These are phyloP conservation scores for Musca vetustissima DNA, from an alignment of 1,140 invertebrate genomes.

Conservation along the genomic window DNA sequence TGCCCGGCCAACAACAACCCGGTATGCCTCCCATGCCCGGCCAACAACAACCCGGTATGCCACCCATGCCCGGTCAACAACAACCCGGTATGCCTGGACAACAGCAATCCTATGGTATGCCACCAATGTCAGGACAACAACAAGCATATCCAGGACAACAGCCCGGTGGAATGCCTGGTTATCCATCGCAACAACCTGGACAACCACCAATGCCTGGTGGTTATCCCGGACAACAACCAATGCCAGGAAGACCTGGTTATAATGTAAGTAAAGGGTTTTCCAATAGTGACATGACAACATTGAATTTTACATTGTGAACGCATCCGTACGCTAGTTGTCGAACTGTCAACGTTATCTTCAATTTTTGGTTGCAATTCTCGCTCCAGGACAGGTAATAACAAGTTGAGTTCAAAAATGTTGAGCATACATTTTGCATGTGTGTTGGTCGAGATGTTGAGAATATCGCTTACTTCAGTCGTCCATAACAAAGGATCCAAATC, in stretches of 20 bases:
- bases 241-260: constrained; percentile 28
- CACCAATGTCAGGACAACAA: constrained; percentile 37
- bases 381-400: too few species aligned
- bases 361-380: too few species aligned
- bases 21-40: constrained; percentile 30
- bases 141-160: constrained; percentile 40
- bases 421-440: too few species aligned
- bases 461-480: too few species aligned
- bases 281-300: too few species aligned
- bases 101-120: constrained; percentile 38
- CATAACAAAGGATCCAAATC: too few species aligned
- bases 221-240: constrained; percentile 34
- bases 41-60: constrained; percentile 31
- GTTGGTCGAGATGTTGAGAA: too few species aligned
- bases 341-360: too few species aligned
- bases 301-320: too few species aligned
- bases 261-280: constrained; percentile 32
- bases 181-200: constrained; percentile 35
- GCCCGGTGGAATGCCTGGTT: constrained; percentile 34
- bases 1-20: constrained; percentile 37
- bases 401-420: too few species aligned
- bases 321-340: too few species aligned
- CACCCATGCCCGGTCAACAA: constrained; percentile 26
- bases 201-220: constrained; percentile 38
- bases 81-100: constrained; percentile 32